Percentiles rank a stretch among this genome's conserved stretches.
These are phyloP conservation scores for Lepidothrix coronata DNA, from an alignment of 2,113 vertebrate species.

Conservation along the genomic window DNA sequence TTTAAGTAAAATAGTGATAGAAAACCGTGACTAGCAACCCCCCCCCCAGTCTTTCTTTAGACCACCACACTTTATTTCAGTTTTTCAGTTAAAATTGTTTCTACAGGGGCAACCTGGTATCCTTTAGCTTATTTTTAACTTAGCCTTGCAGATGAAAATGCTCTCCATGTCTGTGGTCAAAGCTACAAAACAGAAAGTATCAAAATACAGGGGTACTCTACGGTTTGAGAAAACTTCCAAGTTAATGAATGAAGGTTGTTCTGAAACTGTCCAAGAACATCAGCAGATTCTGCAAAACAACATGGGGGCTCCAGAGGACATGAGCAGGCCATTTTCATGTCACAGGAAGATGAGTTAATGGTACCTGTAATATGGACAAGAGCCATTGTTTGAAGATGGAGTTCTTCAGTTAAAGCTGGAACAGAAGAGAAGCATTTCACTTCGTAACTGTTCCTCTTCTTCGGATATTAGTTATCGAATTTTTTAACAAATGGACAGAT, in stretches of 20 bases:
- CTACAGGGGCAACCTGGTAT: background rate
- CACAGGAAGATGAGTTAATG: background rate
- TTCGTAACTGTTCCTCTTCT: background rate
- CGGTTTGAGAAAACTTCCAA: background rate
- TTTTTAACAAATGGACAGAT: background rate
- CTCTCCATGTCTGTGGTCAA: background rate
- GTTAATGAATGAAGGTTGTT: background rate
- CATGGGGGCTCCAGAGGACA: background rate
- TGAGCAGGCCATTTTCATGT: background rate
- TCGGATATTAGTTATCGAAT: background rate
- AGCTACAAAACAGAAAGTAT: background rate
- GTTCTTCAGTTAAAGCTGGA: background rate
- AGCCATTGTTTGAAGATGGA: background rate
- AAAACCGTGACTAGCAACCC: background rate
- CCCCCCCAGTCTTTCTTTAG: background rate
- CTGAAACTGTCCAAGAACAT: background rate
- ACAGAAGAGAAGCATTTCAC: background rate
- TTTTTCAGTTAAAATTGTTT: background rate
- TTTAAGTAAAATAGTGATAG: background rate
- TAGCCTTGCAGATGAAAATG: background rate
- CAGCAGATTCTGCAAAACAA: background rate
- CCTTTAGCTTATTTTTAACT: background rate
- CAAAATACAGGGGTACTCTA: background rate
- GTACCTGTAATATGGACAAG: background rate
- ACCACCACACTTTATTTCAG: background rate